Evolutionary conservation across 2,888 invertebrate genomes (phyloP), one percentile per base, ranked within the genome.

Genomic region (Rambutsinella grinnellia): DNA sequence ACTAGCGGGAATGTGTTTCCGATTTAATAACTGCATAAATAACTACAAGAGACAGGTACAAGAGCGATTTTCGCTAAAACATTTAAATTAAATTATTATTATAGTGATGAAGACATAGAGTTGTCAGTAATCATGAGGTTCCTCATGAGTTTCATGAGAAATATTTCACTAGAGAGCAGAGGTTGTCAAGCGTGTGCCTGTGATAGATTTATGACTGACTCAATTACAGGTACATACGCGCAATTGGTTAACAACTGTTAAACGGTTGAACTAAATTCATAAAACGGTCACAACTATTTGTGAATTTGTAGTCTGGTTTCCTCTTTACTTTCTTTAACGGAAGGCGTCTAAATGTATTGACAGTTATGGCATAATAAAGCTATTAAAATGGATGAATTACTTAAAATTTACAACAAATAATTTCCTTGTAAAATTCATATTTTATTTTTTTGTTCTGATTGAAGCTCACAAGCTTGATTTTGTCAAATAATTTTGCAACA

Each of bases 291-390:
- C 54, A 54, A 44, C 61, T 28, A 49, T 36, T 54, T 47, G 8
- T 24, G 19, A 8, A 51, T 57, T 17, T 24, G 23, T 6, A 56
- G 24, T 44, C 53, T 49, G 66, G 53, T 72, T 66, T 75, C 62
- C 75, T 68, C 62, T 61, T 75, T 68, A 67, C 75, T 75, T 74
- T 75, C 60, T n/a, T n/a, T 8, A 36, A 36, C 6, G 36, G 36
- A 36, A 5, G 36, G 13, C 36, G 13, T 8, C 36, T 36, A 36
- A 36, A 36, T 13, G 36, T 36, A 13, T 36, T 36, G 36, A 36
- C 13, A 36, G 36, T 36, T 36, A 36, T 36, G 36, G 6, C n/a
- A n/a, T n/a, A n/a, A n/a, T 36, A 36, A 5, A 36, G 36, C 36
- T 36, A 36, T 36, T 36, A 36, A 36, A 36, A 36, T 36, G 13